These are phyloP conservation scores for Euspilapteryx auroguttella DNA, from an alignment of 2,888 invertebrate genomes.

Conservation along the genomic window DNA sequence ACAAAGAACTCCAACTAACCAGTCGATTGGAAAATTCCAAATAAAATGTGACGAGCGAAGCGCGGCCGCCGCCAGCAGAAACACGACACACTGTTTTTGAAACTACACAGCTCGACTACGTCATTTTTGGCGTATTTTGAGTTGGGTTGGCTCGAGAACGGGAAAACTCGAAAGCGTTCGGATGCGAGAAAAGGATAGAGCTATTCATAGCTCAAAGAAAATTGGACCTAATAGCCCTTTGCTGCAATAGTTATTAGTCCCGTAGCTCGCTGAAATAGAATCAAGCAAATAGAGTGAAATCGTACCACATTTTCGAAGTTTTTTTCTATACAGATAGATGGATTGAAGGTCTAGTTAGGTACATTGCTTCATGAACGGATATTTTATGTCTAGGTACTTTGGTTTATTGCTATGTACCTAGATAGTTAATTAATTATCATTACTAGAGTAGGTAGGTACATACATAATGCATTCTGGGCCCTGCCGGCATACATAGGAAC, in stretches of 20 bases:
- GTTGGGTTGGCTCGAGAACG: slow-evolving; percentile 54
- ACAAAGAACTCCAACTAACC: slow-evolving; percentile 32
- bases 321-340: slow-evolving; percentile 35
- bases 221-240: slow-evolving; percentile 29
- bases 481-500: too few species aligned
- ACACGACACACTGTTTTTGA: slow-evolving; percentile 58
- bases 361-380: slow-evolving; percentile 42
- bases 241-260: slow-evolving; percentile 11
- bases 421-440: too few species aligned
- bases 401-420: slow-evolving; percentile 3
- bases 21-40: slow-evolving; percentile 69
- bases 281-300: slow-evolving; percentile 34
- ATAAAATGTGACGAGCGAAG: slow-evolving; percentile 40
- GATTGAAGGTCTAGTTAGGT: slow-evolving; percentile 21
- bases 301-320: slow-evolving; percentile 49
- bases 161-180: slow-evolving; percentile 59
- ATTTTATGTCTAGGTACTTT: slow-evolving; percentile 20
- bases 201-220: slow-evolving; percentile 21
- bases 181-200: slow-evolving; percentile 38
- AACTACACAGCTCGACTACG: slow-evolving; percentile 44
- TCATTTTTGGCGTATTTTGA: slow-evolving; percentile 63
- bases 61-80: slow-evolving; percentile 42
- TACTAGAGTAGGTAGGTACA: too few species aligned
- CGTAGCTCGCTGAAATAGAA: slow-evolving; percentile 27
- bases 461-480: too few species aligned